Evolutionary conservation across 2,888 invertebrate species (phyloP).

Genomic region (Arctia plantaginis): DNA sequence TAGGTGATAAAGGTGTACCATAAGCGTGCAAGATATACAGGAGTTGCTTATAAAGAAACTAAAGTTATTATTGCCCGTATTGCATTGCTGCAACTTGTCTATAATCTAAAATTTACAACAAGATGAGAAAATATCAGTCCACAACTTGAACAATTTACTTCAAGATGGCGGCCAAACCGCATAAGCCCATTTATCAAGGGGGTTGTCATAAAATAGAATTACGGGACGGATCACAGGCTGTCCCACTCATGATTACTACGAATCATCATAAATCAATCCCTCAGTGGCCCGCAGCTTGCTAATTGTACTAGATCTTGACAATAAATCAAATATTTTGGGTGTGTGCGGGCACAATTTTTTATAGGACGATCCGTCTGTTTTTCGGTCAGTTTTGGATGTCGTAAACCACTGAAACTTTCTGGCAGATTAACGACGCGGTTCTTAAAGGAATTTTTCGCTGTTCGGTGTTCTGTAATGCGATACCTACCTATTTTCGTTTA

Average conservation of each 20-base stretch:
- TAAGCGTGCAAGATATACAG: background rate
- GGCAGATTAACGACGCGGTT: conserved; percentile 63
- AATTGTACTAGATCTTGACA: conserved; percentile 78
- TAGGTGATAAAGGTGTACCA: background rate
- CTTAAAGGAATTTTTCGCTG: conserved; percentile 55
- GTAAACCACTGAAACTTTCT: conserved; percentile 72
- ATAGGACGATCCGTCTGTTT: conserved; percentile 44
- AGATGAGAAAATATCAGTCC: conserved; percentile 53
- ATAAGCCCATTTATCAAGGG: conserved; percentile 70
- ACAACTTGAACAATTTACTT: conserved; percentile 62
- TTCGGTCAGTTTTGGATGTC: conserved; percentile 60
- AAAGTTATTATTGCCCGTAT: background rate
- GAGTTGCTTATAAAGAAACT: background rate
- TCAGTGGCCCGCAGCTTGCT: conserved; percentile 79
- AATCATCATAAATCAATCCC: conserved; percentile 85
- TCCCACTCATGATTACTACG: conserved; percentile 74
- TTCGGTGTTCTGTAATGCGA: conserved; percentile 39
- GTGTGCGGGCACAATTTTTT: conserved; percentile 76
- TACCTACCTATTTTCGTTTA: conserved; percentile 40
- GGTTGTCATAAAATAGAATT: conserved; percentile 79
- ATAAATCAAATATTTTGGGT: conserved; percentile 82
- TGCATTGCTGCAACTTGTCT: background rate
- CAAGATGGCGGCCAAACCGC: conserved; percentile 77
- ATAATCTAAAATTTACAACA: conserved; percentile 10
- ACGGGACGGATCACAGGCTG: conserved; percentile 75